Evolutionary conservation across 2,113 vertebrate genomes (phyloP), one percentile per base, ranked within the genome.

Genomic region (Notarius lentiginosus): DNA sequence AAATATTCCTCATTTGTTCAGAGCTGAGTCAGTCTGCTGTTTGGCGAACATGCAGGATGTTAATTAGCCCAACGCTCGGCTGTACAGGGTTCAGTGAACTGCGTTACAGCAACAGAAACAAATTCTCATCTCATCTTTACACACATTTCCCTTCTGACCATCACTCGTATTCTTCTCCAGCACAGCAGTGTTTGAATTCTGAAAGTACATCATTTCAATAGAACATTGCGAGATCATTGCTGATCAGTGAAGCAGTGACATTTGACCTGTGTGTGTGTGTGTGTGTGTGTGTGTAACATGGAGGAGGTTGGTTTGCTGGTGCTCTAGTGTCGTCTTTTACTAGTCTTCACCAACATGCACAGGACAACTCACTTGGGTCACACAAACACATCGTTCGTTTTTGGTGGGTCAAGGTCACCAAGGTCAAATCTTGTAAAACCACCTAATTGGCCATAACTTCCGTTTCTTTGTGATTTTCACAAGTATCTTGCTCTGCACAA

Each of bases 211-310:
- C 30, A 34, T 41, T 72, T 20, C 30, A 7, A 8, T 72, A 41
- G 30, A 72, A 24, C 10, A 8, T 12, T 5, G 20, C 24, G 24
- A 22, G 3, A 3, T 12, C 22, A 51, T 14, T 14, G 5, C 73
- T 76, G 10, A 73, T 2, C 41, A 22, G 41, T 22, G 41, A 22
- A 7, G 9, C 5, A 49, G 41, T 73, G 72, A 49, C 41, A 7
- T 73, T 49, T 73, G 41, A 73, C 41, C 72, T 47, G 58, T 34
- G 27, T 30, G 79, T 17, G 79, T 55, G 77, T 56, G 55, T 56
- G 77, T 80, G 77, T 83, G 86, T 87, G 80, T 83, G 11, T 70
- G 53, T 27, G 63, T 83, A 41, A 83, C 14, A 17, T 17, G 27
- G 70, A 41, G 68, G 49, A 84, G 27, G 17, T 63, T 75, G 24